These are phyloP conservation scores for Drosophila putrida DNA, from an alignment of 2,888 invertebrate species.

Conservation along the genomic window DNA sequence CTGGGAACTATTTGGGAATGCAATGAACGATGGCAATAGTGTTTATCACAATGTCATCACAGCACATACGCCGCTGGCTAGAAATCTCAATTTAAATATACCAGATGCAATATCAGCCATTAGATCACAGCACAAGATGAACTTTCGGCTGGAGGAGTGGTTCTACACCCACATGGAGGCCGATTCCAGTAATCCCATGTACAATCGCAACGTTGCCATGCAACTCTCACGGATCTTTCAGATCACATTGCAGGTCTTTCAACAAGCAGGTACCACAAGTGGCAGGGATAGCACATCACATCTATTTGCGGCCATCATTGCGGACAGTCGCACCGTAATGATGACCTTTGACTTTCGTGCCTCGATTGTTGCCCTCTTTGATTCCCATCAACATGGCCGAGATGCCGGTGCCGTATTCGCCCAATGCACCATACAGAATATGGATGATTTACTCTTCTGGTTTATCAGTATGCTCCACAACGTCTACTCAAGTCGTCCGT, in stretches of 20 bases:
- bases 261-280: constrained; percentile 44
- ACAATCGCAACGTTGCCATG: constrained; percentile 70
- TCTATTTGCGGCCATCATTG: constrained; percentile 80
- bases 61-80: constrained; percentile 77
- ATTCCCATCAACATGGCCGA: constrained; percentile 81
- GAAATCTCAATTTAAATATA: constrained; percentile 86
- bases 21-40: constrained; percentile 88
- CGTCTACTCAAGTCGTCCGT: constrained; percentile 77
- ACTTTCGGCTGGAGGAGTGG: constrained; percentile 81
- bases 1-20: constrained; percentile 86
- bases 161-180: constrained; percentile 82
- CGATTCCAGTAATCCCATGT: constrained; percentile 70
- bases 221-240: constrained; percentile 75
- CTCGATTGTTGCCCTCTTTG: constrained; percentile 77
- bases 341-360: constrained; percentile 78
- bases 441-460: constrained; percentile 77
- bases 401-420: constrained; percentile 80
- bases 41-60: constrained; percentile 86
- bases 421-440: constrained; percentile 67
- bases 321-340: constrained; percentile 81
- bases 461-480: constrained; percentile 78
- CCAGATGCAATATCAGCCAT: constrained; percentile 86
- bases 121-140: constrained; percentile 76
- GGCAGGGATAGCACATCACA: constrained; percentile 47
- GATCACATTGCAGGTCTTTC: constrained; percentile 76